A percentile compares a stretch with the other conserved stretches of the same genome.
Evolutionary conservation across 1,140 invertebrate species (phyloP).

Genomic region (Aplysia californica): DNA sequence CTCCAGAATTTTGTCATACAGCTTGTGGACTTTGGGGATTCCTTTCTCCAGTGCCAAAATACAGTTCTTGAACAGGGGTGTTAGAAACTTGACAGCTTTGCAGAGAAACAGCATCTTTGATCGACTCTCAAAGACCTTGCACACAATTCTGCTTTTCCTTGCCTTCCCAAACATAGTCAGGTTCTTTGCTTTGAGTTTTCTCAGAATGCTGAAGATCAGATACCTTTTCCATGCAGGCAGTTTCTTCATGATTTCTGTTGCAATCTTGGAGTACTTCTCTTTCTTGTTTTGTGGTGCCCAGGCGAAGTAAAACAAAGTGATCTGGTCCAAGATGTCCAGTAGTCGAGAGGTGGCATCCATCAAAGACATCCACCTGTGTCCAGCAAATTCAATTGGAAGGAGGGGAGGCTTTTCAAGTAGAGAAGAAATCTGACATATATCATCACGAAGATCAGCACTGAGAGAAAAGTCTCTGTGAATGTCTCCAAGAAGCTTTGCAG

Average conservation of each 20-base stretch:
- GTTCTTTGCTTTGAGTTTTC: background rate
- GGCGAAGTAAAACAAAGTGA: background rate
- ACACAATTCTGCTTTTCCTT: background rate
- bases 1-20: background rate
- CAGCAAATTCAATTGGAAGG: background rate
- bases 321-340: background rate
- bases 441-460: slow-evolving; percentile 1
- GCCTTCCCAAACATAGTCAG: background rate
- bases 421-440: background rate
- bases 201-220: background rate
- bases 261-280: background rate
- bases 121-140: background rate
- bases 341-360: background rate
- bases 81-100: background rate
- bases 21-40: background rate
- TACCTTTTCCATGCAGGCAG: background rate
- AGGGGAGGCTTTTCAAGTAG: background rate
- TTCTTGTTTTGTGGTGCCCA: background rate
- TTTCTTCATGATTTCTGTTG: background rate
- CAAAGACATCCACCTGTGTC: slow-evolving; percentile 7
- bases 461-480: slow-evolving; percentile 4
- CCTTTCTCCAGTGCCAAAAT: background rate
- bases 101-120: background rate
- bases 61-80: background rate
- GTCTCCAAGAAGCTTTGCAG: background rate